phyloP scores from a whole-genome alignment of 2,888 invertebrate genomes.

The Protophormia terraenovae region DNA sequence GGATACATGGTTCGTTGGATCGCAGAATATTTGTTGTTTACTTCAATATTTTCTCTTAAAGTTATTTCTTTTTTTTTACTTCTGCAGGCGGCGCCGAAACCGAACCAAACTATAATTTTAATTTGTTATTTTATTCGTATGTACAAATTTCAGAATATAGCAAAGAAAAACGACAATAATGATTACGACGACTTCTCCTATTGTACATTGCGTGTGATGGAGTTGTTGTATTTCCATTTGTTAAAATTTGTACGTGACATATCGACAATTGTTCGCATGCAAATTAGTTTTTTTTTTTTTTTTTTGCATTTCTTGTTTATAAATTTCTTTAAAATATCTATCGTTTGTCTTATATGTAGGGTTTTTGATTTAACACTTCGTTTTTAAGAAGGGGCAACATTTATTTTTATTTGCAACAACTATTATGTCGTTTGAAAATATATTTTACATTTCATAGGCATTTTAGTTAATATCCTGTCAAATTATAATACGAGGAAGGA shows the following conservation, averaged over 20 bases:
- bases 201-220: constrained; percentile 35
- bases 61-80: neutral
- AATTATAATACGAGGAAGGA: neutral
- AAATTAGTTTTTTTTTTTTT: constrained; percentile 55
- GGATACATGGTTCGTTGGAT: constrained; percentile 2
- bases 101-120: constrained; percentile 58
- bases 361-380: constrained; percentile 22
- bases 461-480: neutral
- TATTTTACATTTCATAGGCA: neutral
- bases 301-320: neutral
- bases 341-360: neutral
- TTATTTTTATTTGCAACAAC: neutral
- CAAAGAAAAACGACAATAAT: constrained; percentile 1
- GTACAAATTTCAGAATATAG: constrained; percentile 14
- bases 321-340: constrained; percentile 2
- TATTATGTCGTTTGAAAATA: neutral
- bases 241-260: constrained; percentile 69
- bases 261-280: constrained; percentile 69
- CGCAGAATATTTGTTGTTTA: neutral
- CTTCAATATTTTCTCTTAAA: neutral
- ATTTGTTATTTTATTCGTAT: constrained; percentile 46
- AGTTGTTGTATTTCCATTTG: constrained; percentile 52
- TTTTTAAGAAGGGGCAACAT: neutral
- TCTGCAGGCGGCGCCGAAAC: constrained; percentile 66
- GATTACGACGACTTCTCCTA: constrained; percentile 4